Conservation (phyloP, 2,888 invertebrate genomes). For the Drosophila lutescens region DNA sequence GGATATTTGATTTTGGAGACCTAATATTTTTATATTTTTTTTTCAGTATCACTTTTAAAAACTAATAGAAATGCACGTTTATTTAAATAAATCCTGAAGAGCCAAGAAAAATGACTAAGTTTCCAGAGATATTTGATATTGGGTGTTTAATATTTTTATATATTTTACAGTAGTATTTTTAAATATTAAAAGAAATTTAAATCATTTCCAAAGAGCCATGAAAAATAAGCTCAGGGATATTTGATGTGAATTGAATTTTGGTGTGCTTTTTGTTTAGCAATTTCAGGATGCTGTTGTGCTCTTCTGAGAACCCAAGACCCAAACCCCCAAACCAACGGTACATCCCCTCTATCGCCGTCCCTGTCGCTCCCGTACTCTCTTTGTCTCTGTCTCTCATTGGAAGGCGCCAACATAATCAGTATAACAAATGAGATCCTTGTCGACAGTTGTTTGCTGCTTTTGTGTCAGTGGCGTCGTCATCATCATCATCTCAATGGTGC, state of each 20-base stretch:
- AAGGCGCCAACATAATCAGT: slow-evolving; percentile 82
- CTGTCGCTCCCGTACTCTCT: slow-evolving; percentile 4
- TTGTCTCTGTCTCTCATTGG: slow-evolving; percentile 45
- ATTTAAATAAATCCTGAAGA: no score
- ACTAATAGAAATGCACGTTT: neutral
- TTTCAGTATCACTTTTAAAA: neutral
- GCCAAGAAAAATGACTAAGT: no score
- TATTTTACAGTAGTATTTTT: neutral
- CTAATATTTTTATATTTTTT: no score
- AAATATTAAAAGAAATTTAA: neutral
- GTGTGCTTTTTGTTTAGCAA: slow-evolving; percentile 12
- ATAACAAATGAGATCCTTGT: slow-evolving; percentile 83
- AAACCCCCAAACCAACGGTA: no score
- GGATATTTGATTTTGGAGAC: no score
- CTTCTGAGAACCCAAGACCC: neutral
- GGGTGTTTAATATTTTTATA: no score
- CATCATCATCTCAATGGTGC: slow-evolving; percentile 43
- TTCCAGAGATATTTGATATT: no score
- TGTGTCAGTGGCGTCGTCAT: slow-evolving; percentile 78
- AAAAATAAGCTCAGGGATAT: neutral
- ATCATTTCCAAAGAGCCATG: no score
- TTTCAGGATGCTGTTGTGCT: slow-evolving; percentile 2
- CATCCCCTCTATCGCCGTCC: neutral
- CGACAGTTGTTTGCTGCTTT: slow-evolving; percentile 82
- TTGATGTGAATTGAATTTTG: slow-evolving; percentile 6